Evolutionary conservation across 2,113 vertebrate genomes (phyloP), one percentile per base, ranked within the genome.

Genomic region (Pteronura brasiliensis): DNA sequence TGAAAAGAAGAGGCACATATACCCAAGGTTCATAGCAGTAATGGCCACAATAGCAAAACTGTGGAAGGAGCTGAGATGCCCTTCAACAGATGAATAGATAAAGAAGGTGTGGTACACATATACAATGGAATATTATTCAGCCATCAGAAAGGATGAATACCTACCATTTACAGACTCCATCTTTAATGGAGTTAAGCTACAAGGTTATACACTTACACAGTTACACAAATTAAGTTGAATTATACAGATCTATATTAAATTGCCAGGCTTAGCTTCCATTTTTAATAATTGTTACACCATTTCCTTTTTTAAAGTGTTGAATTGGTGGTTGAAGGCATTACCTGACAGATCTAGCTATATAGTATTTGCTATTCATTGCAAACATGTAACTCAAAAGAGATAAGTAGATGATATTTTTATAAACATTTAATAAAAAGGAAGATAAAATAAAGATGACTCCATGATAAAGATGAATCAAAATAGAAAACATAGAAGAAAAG

Each of bases 401-500:
- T 52, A 59, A 84, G 21, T 39, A 88, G 67, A 63, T 63, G 20
- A 77, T 20, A 90, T n/a, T 85, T 95, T 69, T 77, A 87, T 86
- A 89, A 89, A 52, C 29, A 79, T 63, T 79, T 83, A 79, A 92
- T 55, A 12, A 76, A 36, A 84, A 21, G 23, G 13, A 47, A 92
- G 39, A 15, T 84, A 49, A 97, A 91, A 15, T 89, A 49, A 97
- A 91, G 17, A 44, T 87, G 12, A 84, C 57, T 92, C 61, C 87
- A 55, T 90, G 27, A 15, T 89, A 85, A 97, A 91, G 13, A 44
- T 83, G 21, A 84, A 57, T 92, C 61, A 91, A 90, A 96, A 79
- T 55, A 55, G 17, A 92, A 20, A 49, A 90, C 0, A 42, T 21
- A 42, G 42, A 65, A 11, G 47, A 8, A 84, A 84, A 79, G 49